These are phyloP conservation scores for Ricordea florida DNA, from an alignment of 92 coral and sea anemone species.

Conservation along the genomic window DNA sequence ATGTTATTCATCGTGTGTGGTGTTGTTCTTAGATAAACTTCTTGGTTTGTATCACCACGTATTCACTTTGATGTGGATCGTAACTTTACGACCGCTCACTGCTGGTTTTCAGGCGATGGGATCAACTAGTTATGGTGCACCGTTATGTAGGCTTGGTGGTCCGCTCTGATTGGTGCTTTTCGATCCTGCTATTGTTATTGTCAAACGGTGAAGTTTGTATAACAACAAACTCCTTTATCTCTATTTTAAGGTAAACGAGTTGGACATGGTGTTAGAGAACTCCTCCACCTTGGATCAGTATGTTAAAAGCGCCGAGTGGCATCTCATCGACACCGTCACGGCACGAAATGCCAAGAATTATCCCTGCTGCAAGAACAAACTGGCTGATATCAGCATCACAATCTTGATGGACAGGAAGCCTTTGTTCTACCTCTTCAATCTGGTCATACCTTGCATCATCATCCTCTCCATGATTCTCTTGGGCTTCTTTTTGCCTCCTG, in stretches of 20 bases:
- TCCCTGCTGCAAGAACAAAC: slow-evolving; percentile 73
- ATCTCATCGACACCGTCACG: slow-evolving; percentile 53
- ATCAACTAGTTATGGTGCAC: too few relatives aligned
- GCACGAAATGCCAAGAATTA: slow-evolving; percentile 61
- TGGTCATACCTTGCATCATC: slow-evolving; percentile 88
- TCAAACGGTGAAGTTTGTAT: too few relatives aligned
- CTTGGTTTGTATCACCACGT: too few relatives aligned
- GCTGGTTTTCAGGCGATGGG: too few relatives aligned
- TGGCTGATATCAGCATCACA: slow-evolving; percentile 78
- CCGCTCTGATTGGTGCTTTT: too few relatives aligned
- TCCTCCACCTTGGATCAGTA: slow-evolving; percentile 74
- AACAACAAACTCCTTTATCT: too few relatives aligned
- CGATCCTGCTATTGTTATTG: too few relatives aligned
- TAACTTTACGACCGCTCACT: too few relatives aligned
- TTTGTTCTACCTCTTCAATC: slow-evolving; percentile 89
- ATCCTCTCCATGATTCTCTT: slow-evolving; percentile 92
- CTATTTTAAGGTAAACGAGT: slow-evolving; percentile 62
- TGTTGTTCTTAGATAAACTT: too few relatives aligned
- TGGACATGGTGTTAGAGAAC: slow-evolving; percentile 83
- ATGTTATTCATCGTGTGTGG: too few relatives aligned
- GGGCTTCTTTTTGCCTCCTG: slow-evolving; percentile 97
- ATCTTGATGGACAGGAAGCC: slow-evolving; percentile 84
- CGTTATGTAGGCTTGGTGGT: too few relatives aligned
- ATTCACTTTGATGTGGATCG: too few relatives aligned
- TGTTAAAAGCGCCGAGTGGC: slow-evolving; percentile 95